Evolutionary conservation across 2,888 invertebrate genomes (phyloP).

Genomic region (Poecilus cupreus): DNA sequence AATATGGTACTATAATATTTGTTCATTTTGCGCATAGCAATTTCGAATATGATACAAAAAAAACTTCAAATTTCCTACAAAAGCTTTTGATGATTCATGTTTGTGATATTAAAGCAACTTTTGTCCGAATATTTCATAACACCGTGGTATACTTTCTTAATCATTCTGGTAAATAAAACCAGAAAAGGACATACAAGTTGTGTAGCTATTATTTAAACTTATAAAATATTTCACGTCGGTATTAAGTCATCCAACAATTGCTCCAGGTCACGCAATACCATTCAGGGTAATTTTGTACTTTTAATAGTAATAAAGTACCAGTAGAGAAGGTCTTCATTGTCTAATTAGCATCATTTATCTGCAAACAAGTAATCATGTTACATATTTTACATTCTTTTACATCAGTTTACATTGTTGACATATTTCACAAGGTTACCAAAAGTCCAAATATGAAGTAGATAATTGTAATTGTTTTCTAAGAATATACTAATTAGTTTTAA

Average conservation of each 20-base stretch:
- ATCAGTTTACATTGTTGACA: too few relatives aligned
- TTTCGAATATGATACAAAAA: too few relatives aligned
- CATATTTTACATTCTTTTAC: neutral
- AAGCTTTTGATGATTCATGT: neutral
- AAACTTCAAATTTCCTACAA: too few relatives aligned
- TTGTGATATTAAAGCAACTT: neutral
- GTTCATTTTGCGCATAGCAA: too few relatives aligned
- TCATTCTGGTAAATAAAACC: neutral
- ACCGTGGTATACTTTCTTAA: neutral
- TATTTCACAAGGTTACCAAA: too few relatives aligned
- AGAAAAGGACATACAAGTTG: neutral
- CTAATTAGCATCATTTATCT: too few relatives aligned
- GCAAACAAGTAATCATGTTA: neutral
- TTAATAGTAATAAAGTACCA: neutral
- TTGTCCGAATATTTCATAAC: neutral
- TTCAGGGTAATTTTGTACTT: neutral
- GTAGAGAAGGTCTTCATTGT: too few relatives aligned
- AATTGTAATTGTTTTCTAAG: too few relatives aligned
- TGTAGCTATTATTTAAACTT: neutral
- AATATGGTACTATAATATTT: too few relatives aligned
- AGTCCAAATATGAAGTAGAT: too few relatives aligned
- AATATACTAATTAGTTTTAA: too few relatives aligned
- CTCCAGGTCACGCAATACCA: neutral
- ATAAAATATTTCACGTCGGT: constrained; percentile 3
- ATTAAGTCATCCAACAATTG: constrained; percentile 21